Evolutionary conservation across 2,113 vertebrate species (phyloP).

Genomic region (Protobothrops mucrosquamatus): DNA sequence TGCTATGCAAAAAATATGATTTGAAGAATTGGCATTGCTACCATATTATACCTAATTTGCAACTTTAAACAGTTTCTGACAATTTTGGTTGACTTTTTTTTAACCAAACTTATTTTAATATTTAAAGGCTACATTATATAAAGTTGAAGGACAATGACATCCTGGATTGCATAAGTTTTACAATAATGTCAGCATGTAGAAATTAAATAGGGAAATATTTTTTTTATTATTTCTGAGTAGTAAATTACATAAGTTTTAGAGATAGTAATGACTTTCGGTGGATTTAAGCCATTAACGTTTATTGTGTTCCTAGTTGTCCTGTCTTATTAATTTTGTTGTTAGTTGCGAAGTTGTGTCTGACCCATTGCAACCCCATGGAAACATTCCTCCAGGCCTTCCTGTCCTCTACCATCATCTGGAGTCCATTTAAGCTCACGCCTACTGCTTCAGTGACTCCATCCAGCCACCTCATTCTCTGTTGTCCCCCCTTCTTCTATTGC

Average conservation of each 20-base stretch:
- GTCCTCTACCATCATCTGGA: too few species aligned
- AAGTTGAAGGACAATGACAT: not conserved
- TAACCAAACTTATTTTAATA: not conserved
- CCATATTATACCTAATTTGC: not conserved
- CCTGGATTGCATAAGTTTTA: not conserved
- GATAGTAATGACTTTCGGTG: conserved; percentile 39
- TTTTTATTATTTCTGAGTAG: not conserved
- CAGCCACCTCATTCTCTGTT: too few species aligned
- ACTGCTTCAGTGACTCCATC: too few species aligned
- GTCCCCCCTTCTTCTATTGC: too few species aligned
- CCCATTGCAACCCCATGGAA: too few species aligned
- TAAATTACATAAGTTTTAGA: not conserved
- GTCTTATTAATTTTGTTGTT: conserved; percentile 35
- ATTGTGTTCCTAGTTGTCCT: conserved; percentile 75
- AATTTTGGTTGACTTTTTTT: conserved; percentile 24
- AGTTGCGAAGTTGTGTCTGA: too few species aligned
- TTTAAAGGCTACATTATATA: conserved; percentile 4
- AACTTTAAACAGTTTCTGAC: not conserved
- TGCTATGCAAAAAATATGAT: not conserved
- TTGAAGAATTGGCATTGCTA: not conserved
- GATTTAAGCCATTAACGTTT: conserved; percentile 57
- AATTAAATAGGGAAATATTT: not conserved
- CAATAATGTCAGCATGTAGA: not conserved
- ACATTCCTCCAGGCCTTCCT: too few species aligned
- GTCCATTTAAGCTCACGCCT: too few species aligned